Conservation (phyloP, 1,140 invertebrate genomes). For the Ectropis grisescens region DNA sequence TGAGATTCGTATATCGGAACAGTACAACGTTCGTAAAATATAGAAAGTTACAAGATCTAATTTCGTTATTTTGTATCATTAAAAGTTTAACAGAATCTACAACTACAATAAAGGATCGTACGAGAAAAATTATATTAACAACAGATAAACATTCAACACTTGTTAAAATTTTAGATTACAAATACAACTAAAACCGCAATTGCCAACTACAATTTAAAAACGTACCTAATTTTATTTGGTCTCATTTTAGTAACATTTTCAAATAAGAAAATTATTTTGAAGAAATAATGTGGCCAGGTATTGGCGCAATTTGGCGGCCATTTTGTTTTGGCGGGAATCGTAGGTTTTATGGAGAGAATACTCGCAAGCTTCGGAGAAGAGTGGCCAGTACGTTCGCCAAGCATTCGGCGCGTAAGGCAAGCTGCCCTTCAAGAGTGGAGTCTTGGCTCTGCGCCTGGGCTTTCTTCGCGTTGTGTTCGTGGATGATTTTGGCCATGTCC, state of each 20-base stretch:
- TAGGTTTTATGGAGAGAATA: conserved; percentile 81
- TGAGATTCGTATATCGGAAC: too few species aligned
- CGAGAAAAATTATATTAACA: conserved; percentile 9
- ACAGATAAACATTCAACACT: conserved; percentile 18
- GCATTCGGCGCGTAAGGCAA: conserved; percentile 82
- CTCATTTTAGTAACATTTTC: conserved; percentile 56
- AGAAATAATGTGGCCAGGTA: too few species aligned
- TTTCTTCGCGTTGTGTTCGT: conserved; percentile 55
- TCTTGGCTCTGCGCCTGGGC: conserved; percentile 41
- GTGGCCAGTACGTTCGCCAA: conserved; percentile 86
- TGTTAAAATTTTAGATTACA: conserved; percentile 61
- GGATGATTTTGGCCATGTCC: conserved; percentile 69
- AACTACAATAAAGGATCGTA: too few species aligned
- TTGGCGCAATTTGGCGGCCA: too few species aligned
- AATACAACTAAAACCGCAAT: conserved; percentile 55
- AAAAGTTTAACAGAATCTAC: too few species aligned
- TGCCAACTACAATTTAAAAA: conserved; percentile 46
- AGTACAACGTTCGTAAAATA: too few species aligned
- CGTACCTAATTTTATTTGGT: conserved; percentile 66
- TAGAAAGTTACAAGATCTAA: too few species aligned
- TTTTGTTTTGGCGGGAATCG: too few species aligned
- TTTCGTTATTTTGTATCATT: too few species aligned
- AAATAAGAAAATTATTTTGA: background rate
- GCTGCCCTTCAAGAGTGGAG: conserved; percentile 72
- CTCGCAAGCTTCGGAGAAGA: conserved; percentile 82